phyloP scores from a whole-genome alignment of 2,113 vertebrate species.

The Psittacus erithacus region DNA sequence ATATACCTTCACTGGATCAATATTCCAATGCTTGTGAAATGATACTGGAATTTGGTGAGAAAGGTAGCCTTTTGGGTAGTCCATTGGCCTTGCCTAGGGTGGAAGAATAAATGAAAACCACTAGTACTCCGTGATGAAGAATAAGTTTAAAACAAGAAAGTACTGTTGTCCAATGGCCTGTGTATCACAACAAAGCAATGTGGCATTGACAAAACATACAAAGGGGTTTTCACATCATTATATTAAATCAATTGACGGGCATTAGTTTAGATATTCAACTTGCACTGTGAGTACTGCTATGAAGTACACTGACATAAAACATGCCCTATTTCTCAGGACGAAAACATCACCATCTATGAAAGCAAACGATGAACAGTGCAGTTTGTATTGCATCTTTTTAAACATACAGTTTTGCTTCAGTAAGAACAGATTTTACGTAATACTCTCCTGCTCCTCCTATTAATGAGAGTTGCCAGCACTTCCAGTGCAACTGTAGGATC shows the following conservation, averaged over 20 bases:
- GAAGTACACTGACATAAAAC: neutral
- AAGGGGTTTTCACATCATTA: neutral
- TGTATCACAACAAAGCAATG: neutral
- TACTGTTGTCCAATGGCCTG: neutral
- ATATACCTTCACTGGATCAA: slow-evolving; percentile 90
- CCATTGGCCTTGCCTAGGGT: slow-evolving; percentile 90
- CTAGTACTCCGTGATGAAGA: neutral
- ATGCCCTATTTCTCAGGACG: neutral
- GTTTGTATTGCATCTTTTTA: neutral
- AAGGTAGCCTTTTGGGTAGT: slow-evolving; percentile 89
- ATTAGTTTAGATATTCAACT: neutral
- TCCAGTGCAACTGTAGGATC: neutral
- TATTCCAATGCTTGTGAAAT: slow-evolving; percentile 98
- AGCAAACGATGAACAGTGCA: neutral
- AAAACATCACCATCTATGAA: neutral
- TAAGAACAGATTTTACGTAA: neutral
- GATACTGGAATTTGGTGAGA: slow-evolving; percentile 95
- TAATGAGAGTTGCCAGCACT: neutral
- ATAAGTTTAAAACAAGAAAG: neutral
- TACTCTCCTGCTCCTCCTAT: neutral
- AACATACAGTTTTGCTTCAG: neutral
- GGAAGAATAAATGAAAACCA: slow-evolving; percentile 38
- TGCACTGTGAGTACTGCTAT: accelerated
- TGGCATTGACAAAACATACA: neutral
- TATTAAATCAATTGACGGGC: neutral